Evolutionary conservation across 2,113 vertebrate species (phyloP).

Genomic region (Macroglossus sobrinus): DNA sequence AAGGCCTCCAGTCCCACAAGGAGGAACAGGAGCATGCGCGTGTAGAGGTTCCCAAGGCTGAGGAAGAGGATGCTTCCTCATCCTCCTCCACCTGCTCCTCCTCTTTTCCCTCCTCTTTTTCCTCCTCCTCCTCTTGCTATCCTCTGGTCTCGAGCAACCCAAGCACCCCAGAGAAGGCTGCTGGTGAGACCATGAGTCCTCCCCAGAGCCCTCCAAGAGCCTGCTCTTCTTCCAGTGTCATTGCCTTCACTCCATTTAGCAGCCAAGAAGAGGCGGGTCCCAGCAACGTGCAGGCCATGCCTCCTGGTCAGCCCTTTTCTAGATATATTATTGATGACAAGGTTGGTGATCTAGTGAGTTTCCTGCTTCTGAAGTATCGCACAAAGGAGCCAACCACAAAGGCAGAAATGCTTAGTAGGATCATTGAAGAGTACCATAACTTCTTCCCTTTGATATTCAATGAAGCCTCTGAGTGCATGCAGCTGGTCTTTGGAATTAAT

Average conservation of each 20-base stretch:
- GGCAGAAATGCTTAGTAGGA: background rate
- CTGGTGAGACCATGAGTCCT: fast-evolving
- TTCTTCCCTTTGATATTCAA: background rate
- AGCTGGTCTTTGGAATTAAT: constrained; percentile 47
- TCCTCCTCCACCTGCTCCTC: background rate
- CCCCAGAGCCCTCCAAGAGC: background rate
- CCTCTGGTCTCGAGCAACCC: fast-evolving
- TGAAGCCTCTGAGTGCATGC: background rate
- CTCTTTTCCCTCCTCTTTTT: background rate
- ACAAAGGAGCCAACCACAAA: background rate
- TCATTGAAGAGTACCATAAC: background rate
- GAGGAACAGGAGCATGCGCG: background rate
- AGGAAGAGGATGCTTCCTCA: background rate
- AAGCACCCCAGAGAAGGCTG: background rate
- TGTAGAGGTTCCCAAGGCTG: fast-evolving
- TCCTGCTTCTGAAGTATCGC: constrained; percentile 51
- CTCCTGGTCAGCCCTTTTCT: background rate
- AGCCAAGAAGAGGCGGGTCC: background rate
- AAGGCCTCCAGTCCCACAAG: background rate
- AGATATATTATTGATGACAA: background rate
- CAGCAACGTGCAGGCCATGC: background rate
- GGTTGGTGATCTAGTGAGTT: background rate
- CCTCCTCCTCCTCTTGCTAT: background rate
- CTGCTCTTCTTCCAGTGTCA: fast-evolving
- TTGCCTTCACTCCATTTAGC: fast-evolving